phyloP scores from a whole-genome alignment of 2,797 vertebrate genomes.

The Periparus ater region DNA sequence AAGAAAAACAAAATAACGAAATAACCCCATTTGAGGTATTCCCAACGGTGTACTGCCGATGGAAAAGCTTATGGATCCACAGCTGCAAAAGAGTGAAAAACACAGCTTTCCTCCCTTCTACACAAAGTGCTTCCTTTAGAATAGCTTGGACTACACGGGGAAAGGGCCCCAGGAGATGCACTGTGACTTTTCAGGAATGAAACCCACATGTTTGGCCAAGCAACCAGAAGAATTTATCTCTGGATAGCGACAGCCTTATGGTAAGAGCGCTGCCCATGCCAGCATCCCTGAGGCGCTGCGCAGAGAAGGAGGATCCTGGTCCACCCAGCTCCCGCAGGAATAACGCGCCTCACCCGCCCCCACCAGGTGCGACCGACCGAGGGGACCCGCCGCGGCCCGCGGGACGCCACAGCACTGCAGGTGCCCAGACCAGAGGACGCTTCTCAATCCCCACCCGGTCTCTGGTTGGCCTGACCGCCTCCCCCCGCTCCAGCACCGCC shows the following conservation, averaged over 20 bases:
- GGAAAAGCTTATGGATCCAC: not conserved
- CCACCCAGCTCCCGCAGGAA: fast-evolving
- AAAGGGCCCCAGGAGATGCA: not conserved
- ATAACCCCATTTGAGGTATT: not conserved
- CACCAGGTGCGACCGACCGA: fast-evolving
- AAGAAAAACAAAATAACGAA: not conserved
- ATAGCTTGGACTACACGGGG: fast-evolving
- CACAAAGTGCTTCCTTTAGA: not conserved
- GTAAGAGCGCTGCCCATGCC: not conserved
- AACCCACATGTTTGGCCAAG: not conserved
- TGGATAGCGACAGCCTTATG: not conserved
- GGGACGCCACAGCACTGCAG: fast-evolving
- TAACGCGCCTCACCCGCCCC: not conserved
- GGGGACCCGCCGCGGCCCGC: not conserved
- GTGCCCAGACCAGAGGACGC: fast-evolving
- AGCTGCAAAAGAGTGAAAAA: not conserved
- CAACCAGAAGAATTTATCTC: not conserved
- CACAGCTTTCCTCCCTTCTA: not conserved
- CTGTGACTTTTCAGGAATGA: not conserved
- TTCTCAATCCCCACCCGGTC: not conserved
- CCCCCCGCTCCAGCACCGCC: not conserved
- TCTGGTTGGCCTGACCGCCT: fast-evolving
- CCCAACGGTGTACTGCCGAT: not conserved
- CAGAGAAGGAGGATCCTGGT: fast-evolving
- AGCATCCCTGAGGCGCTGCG: not conserved